phyloP scores from a whole-genome alignment of 2,797 vertebrate species.

The Pantherophis alleghaniensis region DNA sequence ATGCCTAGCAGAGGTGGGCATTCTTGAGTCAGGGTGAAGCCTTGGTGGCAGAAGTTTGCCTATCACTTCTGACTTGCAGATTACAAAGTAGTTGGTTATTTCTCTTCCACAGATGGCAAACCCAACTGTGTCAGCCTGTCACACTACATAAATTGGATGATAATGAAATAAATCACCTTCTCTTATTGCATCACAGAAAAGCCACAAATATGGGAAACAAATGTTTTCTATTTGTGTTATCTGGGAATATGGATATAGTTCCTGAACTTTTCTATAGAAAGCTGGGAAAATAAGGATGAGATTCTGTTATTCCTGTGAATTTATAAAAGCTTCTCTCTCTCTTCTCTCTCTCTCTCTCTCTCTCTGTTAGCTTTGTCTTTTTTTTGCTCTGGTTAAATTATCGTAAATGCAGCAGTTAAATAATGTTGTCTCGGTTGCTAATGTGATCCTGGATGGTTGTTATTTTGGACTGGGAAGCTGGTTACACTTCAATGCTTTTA shows the following conservation, averaged over 20 bases:
- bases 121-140: slow-evolving; percentile 17
- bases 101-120: slow-evolving; percentile 57
- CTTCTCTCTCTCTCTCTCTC: too few relatives aligned
- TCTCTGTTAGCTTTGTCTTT: slow-evolving; percentile 41
- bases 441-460: slow-evolving; percentile 48
- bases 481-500: slow-evolving; percentile 58
- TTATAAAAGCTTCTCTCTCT: neutral
- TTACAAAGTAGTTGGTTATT: slow-evolving; percentile 44
- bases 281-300: neutral
- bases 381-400: slow-evolving; percentile 45
- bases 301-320: neutral
- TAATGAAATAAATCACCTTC: slow-evolving; percentile 28
- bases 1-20: accelerated
- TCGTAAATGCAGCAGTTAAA: slow-evolving; percentile 26
- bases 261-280: neutral
- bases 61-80: slow-evolving; percentile 41
- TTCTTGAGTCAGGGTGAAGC: neutral
- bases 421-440: slow-evolving; percentile 52
- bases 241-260: slow-evolving; percentile 28
- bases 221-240: slow-evolving; percentile 1
- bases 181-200: slow-evolving; percentile 26
- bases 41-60: slow-evolving; percentile 1
- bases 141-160: neutral
- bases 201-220: slow-evolving; percentile 15
- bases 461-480: slow-evolving; percentile 42